Evolutionary conservation across 2,888 invertebrate species (phyloP).

Genomic region (Lasioglossum marginatum): DNA sequence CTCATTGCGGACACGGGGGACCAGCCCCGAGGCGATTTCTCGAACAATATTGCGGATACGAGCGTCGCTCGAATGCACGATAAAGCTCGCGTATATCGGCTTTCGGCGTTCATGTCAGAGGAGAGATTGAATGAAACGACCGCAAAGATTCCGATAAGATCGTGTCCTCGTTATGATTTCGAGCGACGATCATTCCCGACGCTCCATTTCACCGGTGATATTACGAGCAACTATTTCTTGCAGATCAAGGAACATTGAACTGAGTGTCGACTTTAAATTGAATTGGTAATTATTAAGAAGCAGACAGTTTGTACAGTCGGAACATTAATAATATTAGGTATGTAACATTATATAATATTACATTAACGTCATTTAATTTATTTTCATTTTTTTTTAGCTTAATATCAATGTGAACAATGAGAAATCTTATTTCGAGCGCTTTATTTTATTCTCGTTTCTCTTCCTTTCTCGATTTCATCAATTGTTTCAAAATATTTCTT

Average conservation of each 20-base stretch:
- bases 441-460: no score
- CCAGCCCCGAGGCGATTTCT: slow-evolving; percentile 28
- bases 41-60: slow-evolving; percentile 53
- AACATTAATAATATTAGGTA: background rate
- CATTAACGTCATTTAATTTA: background rate
- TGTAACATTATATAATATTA: background rate
- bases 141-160: slow-evolving; percentile 39
- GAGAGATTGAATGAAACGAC: slow-evolving; percentile 52
- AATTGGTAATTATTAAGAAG: background rate
- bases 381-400: background rate
- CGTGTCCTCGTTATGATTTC: slow-evolving; percentile 47
- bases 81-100: slow-evolving; percentile 44
- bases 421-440: background rate
- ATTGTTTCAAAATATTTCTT: background rate
- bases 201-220: slow-evolving; percentile 18
- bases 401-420: background rate
- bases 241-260: background rate
- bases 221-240: background rate
- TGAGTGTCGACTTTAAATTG: background rate
- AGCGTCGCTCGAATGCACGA: slow-evolving; percentile 41
- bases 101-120: slow-evolving; percentile 1
- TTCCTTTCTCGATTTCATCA: background rate
- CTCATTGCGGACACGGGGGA: slow-evolving; percentile 26
- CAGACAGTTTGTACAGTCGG: background rate
- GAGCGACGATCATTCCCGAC: background rate